Evolutionary conservation across 2,888 invertebrate genomes (phyloP), one percentile per base, ranked within the genome.

Genomic region (Habroteleia sp.): DNA sequence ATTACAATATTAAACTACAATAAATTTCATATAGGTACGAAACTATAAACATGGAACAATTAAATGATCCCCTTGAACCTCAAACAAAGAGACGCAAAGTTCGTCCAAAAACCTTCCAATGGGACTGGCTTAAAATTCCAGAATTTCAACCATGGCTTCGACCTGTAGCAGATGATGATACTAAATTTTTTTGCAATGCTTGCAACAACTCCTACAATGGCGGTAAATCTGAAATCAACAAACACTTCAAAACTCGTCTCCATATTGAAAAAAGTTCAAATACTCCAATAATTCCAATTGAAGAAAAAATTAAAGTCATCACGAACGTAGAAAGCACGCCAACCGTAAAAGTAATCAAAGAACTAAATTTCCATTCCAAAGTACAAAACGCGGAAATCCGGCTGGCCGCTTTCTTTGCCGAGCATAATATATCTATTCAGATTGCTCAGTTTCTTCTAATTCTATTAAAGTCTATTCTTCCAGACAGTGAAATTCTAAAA

Each of bases 351-450:
- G 6, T 31, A 8, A 35, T 27, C 7, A 66, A 48, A 29, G 66
- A 66, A 13, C 37, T 56, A 4, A 50, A 52, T 10, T 69, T 60
- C 4, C 60, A 62, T 31, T 2, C 27, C n/a, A 60, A 46, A 29
- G 54, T 62, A 10, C 71, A 71, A 37, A 71, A 62, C 8, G 71
- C 71, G 0, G 71, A 63, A 25, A 71, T 71, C n/a, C 71, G 71
- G 4, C 5, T 71, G 4, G 71, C 71, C 0, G 62, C 71, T 13
- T 71, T 62, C 13, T 71, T 71, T 11, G 62, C 71, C 0, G 71
- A 71, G 29, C 71, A 71, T 25, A 71, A 71, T 23, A 54, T 71
- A 8, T 63, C 71, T 1, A 63, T 62, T 11, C 71, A 71, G 17
- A 46, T 71, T 2, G 71, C 62, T 1, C 62, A 62, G 16, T 63